phyloP scores from a whole-genome alignment of 2,113 vertebrate species.

The Toxostoma redivivum region DNA sequence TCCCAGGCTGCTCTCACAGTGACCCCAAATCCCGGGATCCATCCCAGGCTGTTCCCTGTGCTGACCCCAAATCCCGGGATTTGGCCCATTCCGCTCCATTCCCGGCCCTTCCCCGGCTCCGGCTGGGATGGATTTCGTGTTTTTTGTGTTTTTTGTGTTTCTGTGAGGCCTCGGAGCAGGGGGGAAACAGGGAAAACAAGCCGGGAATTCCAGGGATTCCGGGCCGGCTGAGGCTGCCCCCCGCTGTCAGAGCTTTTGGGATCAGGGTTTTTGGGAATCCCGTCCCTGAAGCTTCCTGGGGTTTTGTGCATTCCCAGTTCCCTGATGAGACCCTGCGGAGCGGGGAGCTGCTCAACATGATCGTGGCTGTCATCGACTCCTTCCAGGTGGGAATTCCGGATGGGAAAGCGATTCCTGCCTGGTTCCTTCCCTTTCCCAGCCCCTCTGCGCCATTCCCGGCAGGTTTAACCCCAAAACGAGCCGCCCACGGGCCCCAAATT shows the following conservation, averaged over 20 bases:
- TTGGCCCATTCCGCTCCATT: too few species aligned
- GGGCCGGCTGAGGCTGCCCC: neutral
- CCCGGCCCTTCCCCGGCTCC: neutral
- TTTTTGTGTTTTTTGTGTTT: neutral
- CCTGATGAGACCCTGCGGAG: constrained; percentile 93
- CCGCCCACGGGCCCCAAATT: rapidly evolving
- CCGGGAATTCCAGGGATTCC: too few species aligned
- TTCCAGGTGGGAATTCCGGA: constrained; percentile 63
- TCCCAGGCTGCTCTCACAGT: too few species aligned
- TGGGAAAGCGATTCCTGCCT: neutral
- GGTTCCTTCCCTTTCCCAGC: neutral
- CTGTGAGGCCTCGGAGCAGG: neutral
- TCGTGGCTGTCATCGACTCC: constrained; percentile 94
- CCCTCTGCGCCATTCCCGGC: neutral
- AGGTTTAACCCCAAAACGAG: rapidly evolving
- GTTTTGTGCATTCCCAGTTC: constrained; percentile 73
- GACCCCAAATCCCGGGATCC: neutral
- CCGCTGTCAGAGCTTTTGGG: rapidly evolving
- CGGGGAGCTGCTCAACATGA: constrained; percentile 96
- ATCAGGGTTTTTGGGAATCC: rapidly evolving
- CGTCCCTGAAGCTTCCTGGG: too few species aligned
- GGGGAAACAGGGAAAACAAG: neutral
- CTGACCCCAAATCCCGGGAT: neutral
- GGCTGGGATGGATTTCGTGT: neutral
- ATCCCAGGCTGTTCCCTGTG: too few species aligned